Evolutionary conservation across 2,797 vertebrate genomes (phyloP).

Genomic region (Cyprinella venusta): DNA sequence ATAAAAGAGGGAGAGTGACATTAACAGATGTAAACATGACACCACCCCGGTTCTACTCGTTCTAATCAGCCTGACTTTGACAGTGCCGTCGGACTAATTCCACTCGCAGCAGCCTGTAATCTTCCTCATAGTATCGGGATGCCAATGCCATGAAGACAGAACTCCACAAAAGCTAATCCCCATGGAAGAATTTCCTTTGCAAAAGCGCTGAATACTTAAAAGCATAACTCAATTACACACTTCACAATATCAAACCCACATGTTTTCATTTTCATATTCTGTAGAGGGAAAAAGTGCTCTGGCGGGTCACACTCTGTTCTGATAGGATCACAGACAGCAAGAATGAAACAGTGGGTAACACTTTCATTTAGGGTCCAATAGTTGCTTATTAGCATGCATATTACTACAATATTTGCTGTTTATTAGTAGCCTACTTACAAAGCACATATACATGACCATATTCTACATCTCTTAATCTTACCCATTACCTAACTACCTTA

Average conservation of each 20-base stretch:
- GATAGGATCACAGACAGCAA: neutral
- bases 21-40: slow-evolving; percentile 46
- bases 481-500: neutral
- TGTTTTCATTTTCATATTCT: slow-evolving; percentile 34
- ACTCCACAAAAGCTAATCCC: slow-evolving; percentile 46
- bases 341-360: neutral
- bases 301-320: neutral
- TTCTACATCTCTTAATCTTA: neutral
- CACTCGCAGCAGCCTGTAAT: slow-evolving; percentile 46
- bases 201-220: slow-evolving; percentile 47
- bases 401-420: too few relatives aligned
- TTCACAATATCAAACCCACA: slow-evolving; percentile 39
- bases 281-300: slow-evolving; percentile 18
- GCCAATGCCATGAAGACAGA: slow-evolving; percentile 43
- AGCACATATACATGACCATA: neutral
- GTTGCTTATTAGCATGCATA: too few relatives aligned
- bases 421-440: neutral
- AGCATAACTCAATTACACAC: slow-evolving; percentile 49
- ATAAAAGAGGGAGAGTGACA: slow-evolving; percentile 3
- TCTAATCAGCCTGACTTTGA: slow-evolving; percentile 50
- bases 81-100: slow-evolving; percentile 47
- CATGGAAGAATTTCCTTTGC: slow-evolving; percentile 43
- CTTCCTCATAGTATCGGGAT: slow-evolving; percentile 48
- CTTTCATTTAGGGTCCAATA: too few relatives aligned
- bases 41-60: slow-evolving; percentile 13